Base-by-base conservation (phyloP, 1,140 invertebrate species). In the Pseudomyrmex gracilis region DNA sequence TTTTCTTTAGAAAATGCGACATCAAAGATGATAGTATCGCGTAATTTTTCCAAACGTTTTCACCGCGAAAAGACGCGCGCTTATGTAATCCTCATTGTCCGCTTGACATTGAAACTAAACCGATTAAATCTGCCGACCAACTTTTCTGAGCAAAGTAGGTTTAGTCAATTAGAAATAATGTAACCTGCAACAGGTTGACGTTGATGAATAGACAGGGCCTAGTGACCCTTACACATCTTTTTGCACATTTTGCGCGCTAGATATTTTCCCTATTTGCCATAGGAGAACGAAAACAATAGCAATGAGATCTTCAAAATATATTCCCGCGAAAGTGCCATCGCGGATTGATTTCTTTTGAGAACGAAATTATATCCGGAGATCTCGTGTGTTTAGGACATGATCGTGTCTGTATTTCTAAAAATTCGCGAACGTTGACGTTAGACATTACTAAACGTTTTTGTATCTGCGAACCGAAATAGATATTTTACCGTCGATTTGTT, bases 121-220 rank as follows among this genome's bases (percentile, higher is more conserved):
- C 73, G 73, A 77, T 76, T 76, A 76, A 77, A 77, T 45, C 51
- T 34, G 15, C 61, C 74, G 22, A 77, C 13, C 34, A 63, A 67
- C 61, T 77, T 77, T n/a, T 67, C 17, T 17, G 63, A 67, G 34
- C 45, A 57, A 77, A 77, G 34, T 67, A 67, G 73, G 63, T 45
- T 67, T 77, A 67, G 47, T 51, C 45, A 22, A 49, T 13, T 82
- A 82, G 43, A 47, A 67, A 71, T 60, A 70, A 64, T 22, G 34
- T 73, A 73, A 82, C 49, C 55, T 82, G 85, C 85, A 87, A 87
- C 85, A 87, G 83, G 85, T 87, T 87, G 83, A 82, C 85, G 24
- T 73, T 87, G 83, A 87, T 85, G 70, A 58, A 87, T 87, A 60
- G 47, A 34, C 53, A 60, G 34, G 49, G 60, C 57, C 58, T 49